Conservation (phyloP, 2,888 invertebrate genomes). For the Ephialtes manifestator region DNA sequence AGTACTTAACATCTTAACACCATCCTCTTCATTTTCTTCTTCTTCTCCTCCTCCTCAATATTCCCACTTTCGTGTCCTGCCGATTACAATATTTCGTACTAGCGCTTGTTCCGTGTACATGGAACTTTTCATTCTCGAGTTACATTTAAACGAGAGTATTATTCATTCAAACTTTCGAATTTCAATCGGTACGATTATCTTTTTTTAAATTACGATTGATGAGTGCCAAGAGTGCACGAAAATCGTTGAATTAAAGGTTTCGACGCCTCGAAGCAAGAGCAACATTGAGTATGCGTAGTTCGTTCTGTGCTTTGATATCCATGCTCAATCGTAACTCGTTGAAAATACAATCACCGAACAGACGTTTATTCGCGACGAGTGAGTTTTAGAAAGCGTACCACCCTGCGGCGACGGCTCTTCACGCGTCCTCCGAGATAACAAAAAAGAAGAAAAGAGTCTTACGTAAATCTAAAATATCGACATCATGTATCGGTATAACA, state of each 20-base stretch:
- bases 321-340: slow-evolving; percentile 64
- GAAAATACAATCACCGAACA: slow-evolving; percentile 71
- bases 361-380: slow-evolving; percentile 68
- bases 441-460: slow-evolving; percentile 36
- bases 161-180: slow-evolving; percentile 31
- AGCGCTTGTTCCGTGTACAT: slow-evolving; percentile 32
- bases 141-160: slow-evolving; percentile 51
- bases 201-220: slow-evolving; percentile 32
- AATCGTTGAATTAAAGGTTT: slow-evolving; percentile 38
- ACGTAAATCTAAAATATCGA: slow-evolving; percentile 46
- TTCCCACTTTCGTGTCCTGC: slow-evolving; percentile 38
- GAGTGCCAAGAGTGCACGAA: slow-evolving; percentile 49
- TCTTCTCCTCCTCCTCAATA: slow-evolving; percentile 25
- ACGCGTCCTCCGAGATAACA: slow-evolving; percentile 56
- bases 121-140: slow-evolving; percentile 34
- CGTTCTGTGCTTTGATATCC: slow-evolving; percentile 52
- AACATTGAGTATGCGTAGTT: slow-evolving; percentile 50
- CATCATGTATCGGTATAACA: slow-evolving; percentile 54
- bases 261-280: slow-evolving; percentile 52
- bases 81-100: slow-evolving; percentile 42
- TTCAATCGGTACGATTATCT: slow-evolving; percentile 34
- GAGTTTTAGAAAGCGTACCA: slow-evolving; percentile 74
- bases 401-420: slow-evolving; percentile 17
- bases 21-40: slow-evolving; percentile 18
- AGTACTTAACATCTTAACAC: slow-evolving; percentile 39